Conservation (phyloP, 2,113 vertebrate genomes). For the Scortum barcoo region DNA sequence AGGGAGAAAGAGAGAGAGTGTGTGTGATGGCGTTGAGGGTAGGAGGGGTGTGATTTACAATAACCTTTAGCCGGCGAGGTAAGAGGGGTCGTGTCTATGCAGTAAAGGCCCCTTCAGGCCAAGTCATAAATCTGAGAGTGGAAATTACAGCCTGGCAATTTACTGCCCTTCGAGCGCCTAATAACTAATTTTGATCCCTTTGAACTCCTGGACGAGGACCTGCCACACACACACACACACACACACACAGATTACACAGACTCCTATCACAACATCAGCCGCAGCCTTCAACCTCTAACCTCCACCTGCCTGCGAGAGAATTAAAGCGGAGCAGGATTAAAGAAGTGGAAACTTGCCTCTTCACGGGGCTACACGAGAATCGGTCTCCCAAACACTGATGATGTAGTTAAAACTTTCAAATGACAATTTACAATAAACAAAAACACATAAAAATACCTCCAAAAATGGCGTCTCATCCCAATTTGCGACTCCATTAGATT, state of each 20-base stretch:
- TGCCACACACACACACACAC: neutral
- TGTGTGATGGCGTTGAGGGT: conserved; percentile 10
- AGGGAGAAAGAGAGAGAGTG: neutral
- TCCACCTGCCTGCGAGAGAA: neutral
- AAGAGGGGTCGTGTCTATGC: conserved; percentile 53
- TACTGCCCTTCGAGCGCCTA: conserved; percentile 59
- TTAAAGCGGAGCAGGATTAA: neutral
- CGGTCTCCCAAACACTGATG: neutral
- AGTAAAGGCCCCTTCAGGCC: conserved; percentile 66
- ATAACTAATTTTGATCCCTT: conserved; percentile 74
- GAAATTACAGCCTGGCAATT: conserved; percentile 73
- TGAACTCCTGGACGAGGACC: conserved; percentile 32
- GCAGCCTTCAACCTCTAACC: conserved; percentile 2
- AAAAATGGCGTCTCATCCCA: too few relatives aligned
- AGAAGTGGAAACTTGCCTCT: neutral
- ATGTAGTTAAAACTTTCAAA: neutral
- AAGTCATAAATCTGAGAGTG: conserved; percentile 60
- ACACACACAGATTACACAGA: too few relatives aligned
- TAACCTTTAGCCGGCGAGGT: conserved; percentile 58
- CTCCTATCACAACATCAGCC: conserved; percentile 8
- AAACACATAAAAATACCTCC: too few relatives aligned
- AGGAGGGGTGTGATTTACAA: conserved; percentile 70
- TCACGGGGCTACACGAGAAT: neutral
- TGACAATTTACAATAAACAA: neutral
- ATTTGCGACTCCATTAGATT: too few relatives aligned